phyloP scores from a whole-genome alignment of 2,888 invertebrate genomes.

The Embidobia sp. region DNA sequence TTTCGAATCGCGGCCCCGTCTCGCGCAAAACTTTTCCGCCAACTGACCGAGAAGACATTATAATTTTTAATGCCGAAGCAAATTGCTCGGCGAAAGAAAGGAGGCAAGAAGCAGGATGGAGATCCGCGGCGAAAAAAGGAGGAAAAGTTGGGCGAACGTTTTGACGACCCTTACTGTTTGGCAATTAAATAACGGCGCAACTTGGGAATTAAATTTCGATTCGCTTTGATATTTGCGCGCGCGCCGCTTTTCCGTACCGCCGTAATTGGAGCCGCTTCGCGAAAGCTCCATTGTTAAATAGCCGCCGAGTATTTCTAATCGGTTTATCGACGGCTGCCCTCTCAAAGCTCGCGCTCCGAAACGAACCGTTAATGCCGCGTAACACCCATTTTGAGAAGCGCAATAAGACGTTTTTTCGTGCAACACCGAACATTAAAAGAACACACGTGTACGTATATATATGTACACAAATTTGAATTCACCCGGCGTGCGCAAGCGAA shows the following conservation, averaged over 20 bases:
- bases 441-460: conserved; percentile 13
- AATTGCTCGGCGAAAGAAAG: conserved; percentile 7
- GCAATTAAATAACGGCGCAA: conserved; percentile 31
- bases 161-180: conserved; percentile 17
- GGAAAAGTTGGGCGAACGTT: neutral
- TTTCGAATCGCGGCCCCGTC: conserved; percentile 5
- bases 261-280: conserved; percentile 38
- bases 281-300: conserved; percentile 41
- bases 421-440: conserved; percentile 30
- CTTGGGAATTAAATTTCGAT: conserved; percentile 28
- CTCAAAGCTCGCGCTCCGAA: conserved; percentile 40
- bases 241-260: conserved; percentile 16
- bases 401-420: too few species aligned
- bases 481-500: neutral
- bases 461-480: too few species aligned
- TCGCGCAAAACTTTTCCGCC: conserved; percentile 20
- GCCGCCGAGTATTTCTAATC: conserved; percentile 28
- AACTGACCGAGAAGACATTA: conserved; percentile 20
- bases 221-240: conserved; percentile 37
- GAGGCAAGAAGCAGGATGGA: neutral
- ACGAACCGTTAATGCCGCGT: conserved; percentile 41
- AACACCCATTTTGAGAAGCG: conserved; percentile 38
- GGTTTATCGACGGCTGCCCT: conserved; percentile 39
- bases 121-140: neutral
- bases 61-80: conserved; percentile 36